Base-by-base conservation (phyloP, 2,113 vertebrate genomes). In the Sinocyclocheilus anshuiensis region DNA sequence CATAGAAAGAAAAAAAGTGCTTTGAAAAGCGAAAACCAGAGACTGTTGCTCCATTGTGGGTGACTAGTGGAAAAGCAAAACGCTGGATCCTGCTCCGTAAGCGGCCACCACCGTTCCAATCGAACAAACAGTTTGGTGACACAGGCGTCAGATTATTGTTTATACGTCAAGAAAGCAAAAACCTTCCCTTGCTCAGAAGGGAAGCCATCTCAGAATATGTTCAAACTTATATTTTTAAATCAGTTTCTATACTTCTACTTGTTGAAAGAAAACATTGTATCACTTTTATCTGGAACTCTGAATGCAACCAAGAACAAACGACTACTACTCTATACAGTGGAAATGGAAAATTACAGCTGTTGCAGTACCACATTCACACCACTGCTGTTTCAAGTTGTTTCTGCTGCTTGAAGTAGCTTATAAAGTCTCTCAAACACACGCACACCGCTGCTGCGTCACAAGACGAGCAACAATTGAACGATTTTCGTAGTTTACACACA, bases 1-100 rank as follows among this genome's bases (percentile, higher is more conserved):
- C 91, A 90, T 90, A 87, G 85, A 89, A 86, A 79, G 88, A 87
- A 89, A 89, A 91, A 83, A 89, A 91, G 87, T 86, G 69, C 81
- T 85, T 80, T 83, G 50, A 42, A 85, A 74, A 77, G 74, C 83
- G 15, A 78, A 72, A 61, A 33, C 33, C 61, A 50, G 89, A 86
- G 85, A 87, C 75, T 24, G 78, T 74, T 59, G 45, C 39, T 39
- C 53, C 63, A 75, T 57, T 69, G 7, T 67, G 42, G 45, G 77
- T 29, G 69, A 80, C 63, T 36, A 71, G 81, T 71, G 45, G 20
- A 80, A 88, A 84, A 86, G 36, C 67, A 5, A 48, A 53, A 61
- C 4, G 24, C 59, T 55, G 39, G 26, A 77, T 77, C 84, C 36
- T 63, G 65, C 50, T 81, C 22, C 26, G 1, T 42, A 79, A 86